phyloP scores from a whole-genome alignment of 2,888 invertebrate species.

The Pocota personata region DNA sequence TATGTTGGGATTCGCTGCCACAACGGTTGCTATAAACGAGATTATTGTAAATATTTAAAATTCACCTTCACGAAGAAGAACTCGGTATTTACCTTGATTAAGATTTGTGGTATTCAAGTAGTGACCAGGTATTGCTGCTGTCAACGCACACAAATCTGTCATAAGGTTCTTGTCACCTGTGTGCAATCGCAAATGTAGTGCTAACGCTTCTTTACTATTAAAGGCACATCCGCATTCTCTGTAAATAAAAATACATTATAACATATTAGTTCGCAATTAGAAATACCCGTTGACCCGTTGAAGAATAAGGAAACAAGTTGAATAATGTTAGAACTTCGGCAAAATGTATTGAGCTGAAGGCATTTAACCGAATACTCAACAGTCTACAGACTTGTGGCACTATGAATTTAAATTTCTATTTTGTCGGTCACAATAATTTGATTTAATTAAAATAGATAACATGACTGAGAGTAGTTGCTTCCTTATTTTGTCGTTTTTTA shows the following conservation, averaged over 20 bases:
- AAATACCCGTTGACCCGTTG: too few species aligned
- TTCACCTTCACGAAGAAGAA: neutral
- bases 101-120: constrained; percentile 83
- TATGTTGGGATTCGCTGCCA: constrained; percentile 82
- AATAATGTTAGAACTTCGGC: too few species aligned
- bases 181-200: constrained; percentile 90
- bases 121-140: constrained; percentile 89
- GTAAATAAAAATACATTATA: too few species aligned
- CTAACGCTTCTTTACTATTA: constrained; percentile 89
- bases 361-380: too few species aligned
- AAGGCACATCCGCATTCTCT: constrained; percentile 87
- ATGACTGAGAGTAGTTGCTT: too few species aligned
- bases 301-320: neutral
- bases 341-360: too few species aligned
- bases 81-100: constrained; percentile 78
- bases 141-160: constrained; percentile 91
- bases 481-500: too few species aligned
- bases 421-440: too few species aligned
- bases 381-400: too few species aligned
- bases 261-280: neutral
- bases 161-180: constrained; percentile 91
- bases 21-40: constrained; percentile 77
- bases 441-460: too few species aligned
- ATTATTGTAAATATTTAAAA: neutral
- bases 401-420: too few species aligned